phyloP scores from a whole-genome alignment of 2,888 invertebrate genomes.

The Tolmerus cingulatus region DNA sequence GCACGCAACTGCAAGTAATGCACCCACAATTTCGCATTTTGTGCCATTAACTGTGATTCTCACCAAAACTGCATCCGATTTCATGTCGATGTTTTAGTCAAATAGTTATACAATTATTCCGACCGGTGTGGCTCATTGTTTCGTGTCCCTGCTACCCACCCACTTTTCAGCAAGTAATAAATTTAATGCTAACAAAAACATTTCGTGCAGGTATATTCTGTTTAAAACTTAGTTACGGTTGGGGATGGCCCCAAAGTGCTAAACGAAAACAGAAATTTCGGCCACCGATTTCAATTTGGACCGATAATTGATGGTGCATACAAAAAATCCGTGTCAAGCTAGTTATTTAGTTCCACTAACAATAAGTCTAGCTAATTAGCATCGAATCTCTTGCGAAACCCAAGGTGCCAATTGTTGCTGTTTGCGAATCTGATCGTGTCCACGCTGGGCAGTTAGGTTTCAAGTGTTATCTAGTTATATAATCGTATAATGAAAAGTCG shows the following conservation, averaged over 20 bases:
- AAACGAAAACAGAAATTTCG: not conserved
- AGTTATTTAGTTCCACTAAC: constrained; percentile 32
- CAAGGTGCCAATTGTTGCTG: constrained; percentile 22
- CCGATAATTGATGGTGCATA: constrained; percentile 49
- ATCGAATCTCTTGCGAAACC: not conserved
- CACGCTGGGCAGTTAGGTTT: not conserved
- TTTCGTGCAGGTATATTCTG: not conserved
- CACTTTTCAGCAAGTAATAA: not conserved
- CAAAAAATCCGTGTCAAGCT: constrained; percentile 45
- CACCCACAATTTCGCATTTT: not conserved
- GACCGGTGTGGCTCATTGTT: not conserved
- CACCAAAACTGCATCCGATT: not conserved
- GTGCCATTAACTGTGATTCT: constrained; percentile 25
- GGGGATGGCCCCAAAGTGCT: not conserved
- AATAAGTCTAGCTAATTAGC: not conserved
- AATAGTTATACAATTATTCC: not conserved
- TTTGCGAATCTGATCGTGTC: not conserved
- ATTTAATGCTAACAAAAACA: not conserved
- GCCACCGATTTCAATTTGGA: constrained; percentile 9
- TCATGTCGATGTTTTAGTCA: not conserved
- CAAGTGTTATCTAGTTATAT: constrained; percentile 17
- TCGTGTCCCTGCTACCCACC: not conserved
- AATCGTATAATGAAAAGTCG: constrained; percentile 53
- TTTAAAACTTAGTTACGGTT: not conserved
- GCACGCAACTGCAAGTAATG: constrained; percentile 17